Percentiles rank a stretch among this genome's conserved stretches.
Evolutionary conservation across 2,797 vertebrate species (phyloP).

Genomic region (Gastrophryne carolinensis): DNA sequence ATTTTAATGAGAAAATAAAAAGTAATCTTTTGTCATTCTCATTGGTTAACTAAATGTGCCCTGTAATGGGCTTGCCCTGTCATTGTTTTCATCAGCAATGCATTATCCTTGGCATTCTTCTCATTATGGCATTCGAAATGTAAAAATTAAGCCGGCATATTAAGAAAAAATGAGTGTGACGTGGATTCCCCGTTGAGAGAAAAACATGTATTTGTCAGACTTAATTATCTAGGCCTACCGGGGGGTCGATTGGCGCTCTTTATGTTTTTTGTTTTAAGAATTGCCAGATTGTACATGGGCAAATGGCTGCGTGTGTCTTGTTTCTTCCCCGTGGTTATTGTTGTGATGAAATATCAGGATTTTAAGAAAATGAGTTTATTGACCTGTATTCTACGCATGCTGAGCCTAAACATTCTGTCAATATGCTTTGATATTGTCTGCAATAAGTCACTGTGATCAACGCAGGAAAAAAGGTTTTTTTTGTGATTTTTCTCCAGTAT

Average conservation of each 20-base stretch:
- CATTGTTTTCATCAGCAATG: constrained; percentile 3
- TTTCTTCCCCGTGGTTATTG: neutral
- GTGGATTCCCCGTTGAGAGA: constrained; percentile 9
- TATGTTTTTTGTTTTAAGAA: neutral
- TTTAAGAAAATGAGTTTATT: constrained; percentile 15
- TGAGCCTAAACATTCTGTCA: neutral
- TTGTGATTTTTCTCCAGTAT: neutral
- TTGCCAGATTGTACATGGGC: neutral
- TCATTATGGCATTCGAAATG: constrained; percentile 24
- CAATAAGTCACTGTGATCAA: neutral
- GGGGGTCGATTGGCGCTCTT: constrained; percentile 5
- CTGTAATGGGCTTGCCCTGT: neutral
- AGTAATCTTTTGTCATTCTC: neutral
- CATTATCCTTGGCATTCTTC: neutral
- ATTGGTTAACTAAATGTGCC: neutral
- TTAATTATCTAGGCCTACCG: constrained; percentile 33
- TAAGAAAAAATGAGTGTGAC: constrained; percentile 5
- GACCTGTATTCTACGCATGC: neutral
- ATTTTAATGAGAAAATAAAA: no score
- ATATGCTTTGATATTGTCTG: constrained; percentile 5
- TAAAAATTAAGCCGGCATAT: constrained; percentile 7
- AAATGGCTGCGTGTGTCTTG: neutral
- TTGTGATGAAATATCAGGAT: neutral
- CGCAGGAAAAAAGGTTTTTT: neutral
- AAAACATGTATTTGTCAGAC: constrained; percentile 28